Conservation (phyloP, 1,140 invertebrate genomes). For the Drosophila pandora region DNA sequence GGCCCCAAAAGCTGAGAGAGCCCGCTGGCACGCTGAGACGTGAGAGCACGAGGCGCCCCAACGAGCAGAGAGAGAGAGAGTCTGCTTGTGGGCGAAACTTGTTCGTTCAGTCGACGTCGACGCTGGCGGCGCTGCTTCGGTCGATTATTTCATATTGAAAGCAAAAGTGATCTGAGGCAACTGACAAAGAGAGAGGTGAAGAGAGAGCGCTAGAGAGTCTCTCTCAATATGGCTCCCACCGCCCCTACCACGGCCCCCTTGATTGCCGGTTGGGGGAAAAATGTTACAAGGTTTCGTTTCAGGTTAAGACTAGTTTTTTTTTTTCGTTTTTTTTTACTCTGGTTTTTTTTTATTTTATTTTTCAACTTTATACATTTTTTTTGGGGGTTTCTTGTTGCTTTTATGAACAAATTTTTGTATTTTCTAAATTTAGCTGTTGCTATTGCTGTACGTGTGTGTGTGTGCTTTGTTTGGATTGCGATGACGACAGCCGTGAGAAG, state of each 20-base stretch:
- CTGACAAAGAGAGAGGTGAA: conserved; percentile 22
- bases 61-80: conserved; percentile 7
- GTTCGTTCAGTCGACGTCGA: conserved; percentile 40
- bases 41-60: conserved; percentile 8
- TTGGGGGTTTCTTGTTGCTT: conserved; percentile 62
- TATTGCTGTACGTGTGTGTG: conserved; percentile 10
- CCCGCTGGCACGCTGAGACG: conserved; percentile 1
- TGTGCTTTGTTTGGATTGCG: conserved; percentile 51
- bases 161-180: conserved; percentile 79
- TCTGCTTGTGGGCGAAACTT: conserved; percentile 71
- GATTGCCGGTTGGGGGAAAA: conserved; percentile 73
- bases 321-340: conserved; percentile 44
- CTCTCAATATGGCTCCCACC: conserved; percentile 32
- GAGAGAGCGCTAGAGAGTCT: conserved; percentile 43
- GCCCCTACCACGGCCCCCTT: conserved; percentile 26
- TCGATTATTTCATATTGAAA: conserved; percentile 84
- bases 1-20: conserved; percentile 53
- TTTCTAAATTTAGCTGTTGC: conserved; percentile 74
- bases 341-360: conserved; percentile 30
- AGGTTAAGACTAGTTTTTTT: conserved; percentile 80
- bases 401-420: conserved; percentile 60
- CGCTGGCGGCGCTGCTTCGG: conserved; percentile 25
- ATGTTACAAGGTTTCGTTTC: conserved; percentile 83
- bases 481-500: conserved; percentile 44
- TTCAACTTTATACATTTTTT: conserved; percentile 43